Evolutionary conservation across 2,113 vertebrate genomes (phyloP), one percentile per base, ranked within the genome.

Genomic region (Neofelis nebulosa): DNA sequence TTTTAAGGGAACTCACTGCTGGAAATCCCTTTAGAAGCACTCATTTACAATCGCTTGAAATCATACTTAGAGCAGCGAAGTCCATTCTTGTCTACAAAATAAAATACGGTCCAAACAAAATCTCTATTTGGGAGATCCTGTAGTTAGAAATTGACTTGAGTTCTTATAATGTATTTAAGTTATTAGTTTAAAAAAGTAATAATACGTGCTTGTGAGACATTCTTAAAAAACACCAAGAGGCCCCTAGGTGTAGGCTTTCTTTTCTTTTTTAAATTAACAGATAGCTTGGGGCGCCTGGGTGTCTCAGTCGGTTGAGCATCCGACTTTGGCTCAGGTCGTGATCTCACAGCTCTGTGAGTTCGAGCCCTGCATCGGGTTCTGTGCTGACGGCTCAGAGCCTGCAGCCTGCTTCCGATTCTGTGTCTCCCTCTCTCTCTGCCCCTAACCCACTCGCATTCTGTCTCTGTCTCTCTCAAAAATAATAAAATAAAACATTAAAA

Each of bases 111-210:
- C 48, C 33, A 21, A 27, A 93, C 45, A 31, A 93, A 66, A 50
- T 36, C 76, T 94, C 31, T 79, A 4, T 74, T 12, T 89, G 66
- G 36, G 52, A 88, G 50, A 91, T 74, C 84, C 2, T 95, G 36
- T 33, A 68, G 18, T 91, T 95, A 82, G 41, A 25, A 81, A 55
- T 68, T 92, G 55, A 82, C 55, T 92, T 48, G 2, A 55, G 27
- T 87, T 52, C 61, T 88, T 83, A 91, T 71, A 82, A 76, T 73
- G 57, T 81, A 78, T 69, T 95, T 82, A 81, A 71, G 38, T 81
- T 33, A 90, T 74, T 86, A 16, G 29, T 63, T 93, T 93, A 71
- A 79, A 66, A 91, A 92, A 76, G 25, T 94, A 93, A 88, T 55
- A 84, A 88, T 55, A 84, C 25, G 55, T 85, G 57, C 13, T 90